Evolutionary conservation across 2,888 invertebrate genomes (phyloP).

Genomic region (Eupithecia tripunctaria): DNA sequence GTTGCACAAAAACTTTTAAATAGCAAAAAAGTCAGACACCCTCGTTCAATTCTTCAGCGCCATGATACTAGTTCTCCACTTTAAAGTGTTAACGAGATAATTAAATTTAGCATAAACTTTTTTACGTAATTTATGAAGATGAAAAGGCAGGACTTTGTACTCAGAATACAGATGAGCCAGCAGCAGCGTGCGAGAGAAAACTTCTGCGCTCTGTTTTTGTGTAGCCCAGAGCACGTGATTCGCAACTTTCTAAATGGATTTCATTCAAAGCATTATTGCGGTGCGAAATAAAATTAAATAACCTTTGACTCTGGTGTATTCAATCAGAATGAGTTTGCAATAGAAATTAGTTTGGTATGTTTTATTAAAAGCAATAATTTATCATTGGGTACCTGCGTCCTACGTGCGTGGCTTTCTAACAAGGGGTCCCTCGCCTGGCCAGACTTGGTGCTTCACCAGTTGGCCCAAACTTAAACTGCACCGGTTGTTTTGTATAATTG

Average conservation of each 20-base stretch:
- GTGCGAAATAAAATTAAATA: neutral
- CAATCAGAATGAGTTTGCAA: neutral
- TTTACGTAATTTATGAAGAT: constrained; percentile 33
- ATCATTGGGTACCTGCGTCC: neutral
- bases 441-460: neutral
- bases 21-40: constrained; percentile 32
- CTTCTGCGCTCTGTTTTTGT: neutral
- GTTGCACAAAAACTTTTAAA: constrained; percentile 37
- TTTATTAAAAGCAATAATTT: constrained; percentile 6
- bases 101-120: constrained; percentile 33
- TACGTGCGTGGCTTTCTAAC: neutral
- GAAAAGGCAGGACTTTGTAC: constrained; percentile 25
- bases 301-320: neutral
- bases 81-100: constrained; percentile 34
- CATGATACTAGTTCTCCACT: constrained; percentile 31
- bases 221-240: neutral
- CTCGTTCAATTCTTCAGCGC: constrained; percentile 26
- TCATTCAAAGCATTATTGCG: constrained; percentile 1
- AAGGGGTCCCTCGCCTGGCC: neutral
- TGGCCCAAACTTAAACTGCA: neutral
- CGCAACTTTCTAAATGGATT: constrained; percentile 2
- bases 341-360: neutral
- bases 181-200: neutral
- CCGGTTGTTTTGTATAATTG: neutral
- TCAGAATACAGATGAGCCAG: constrained; percentile 12